Percentiles rank a stretch among this genome's conserved stretches.
These are phyloP conservation scores for Rotaria magnacalcarata DNA, from an alignment of 2,888 invertebrate genomes.

Conservation along the genomic window DNA sequence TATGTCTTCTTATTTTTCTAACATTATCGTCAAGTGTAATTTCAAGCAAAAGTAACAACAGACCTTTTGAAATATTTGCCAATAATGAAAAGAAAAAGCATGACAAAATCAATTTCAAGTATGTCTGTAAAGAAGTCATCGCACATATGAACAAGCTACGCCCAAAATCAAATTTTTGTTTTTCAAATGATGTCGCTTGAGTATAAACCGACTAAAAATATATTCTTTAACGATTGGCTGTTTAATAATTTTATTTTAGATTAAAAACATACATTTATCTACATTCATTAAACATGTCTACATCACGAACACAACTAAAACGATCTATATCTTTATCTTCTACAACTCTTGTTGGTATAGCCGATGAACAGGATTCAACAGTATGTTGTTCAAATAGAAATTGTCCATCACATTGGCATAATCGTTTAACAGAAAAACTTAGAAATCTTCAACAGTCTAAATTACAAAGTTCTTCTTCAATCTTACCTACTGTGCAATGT, in stretches of 20 bases:
- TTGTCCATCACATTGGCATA: slow-evolving; percentile 4
- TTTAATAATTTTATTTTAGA: neutral
- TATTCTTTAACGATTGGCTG: slow-evolving; percentile 4
- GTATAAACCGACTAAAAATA: neutral
- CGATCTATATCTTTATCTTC: neutral
- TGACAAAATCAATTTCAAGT: neutral
- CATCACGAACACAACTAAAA: neutral
- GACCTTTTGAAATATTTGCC: neutral
- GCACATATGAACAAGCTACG: neutral
- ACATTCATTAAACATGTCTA: neutral
- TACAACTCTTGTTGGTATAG: neutral
- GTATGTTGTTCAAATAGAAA: slow-evolving; percentile 5
- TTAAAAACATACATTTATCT: neutral
- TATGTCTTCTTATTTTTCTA: neutral
- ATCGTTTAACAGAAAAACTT: neutral
- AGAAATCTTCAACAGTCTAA: slow-evolving; percentile 5
- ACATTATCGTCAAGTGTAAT: neutral
- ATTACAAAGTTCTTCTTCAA: neutral
- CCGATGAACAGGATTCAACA: neutral
- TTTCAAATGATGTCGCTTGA: neutral
- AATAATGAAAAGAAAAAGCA: no score
- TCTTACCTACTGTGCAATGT: neutral
- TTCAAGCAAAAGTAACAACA: neutral
- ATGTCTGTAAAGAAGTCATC: neutral
- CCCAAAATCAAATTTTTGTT: neutral